phyloP scores from a whole-genome alignment of 2,797 vertebrate genomes.

The Trematomus bernacchii region DNA sequence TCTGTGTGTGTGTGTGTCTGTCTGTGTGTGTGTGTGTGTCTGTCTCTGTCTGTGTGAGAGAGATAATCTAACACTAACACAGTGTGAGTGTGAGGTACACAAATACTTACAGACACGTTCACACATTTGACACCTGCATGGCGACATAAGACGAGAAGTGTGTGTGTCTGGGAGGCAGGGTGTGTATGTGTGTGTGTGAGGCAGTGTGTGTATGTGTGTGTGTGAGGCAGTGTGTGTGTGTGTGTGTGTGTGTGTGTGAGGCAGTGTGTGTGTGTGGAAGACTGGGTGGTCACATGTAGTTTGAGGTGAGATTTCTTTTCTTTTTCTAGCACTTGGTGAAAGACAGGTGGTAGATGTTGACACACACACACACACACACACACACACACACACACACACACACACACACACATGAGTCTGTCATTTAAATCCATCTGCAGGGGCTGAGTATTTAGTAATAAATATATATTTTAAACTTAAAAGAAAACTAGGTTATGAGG shows the following conservation, averaged over 20 bases:
- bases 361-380: neutral
- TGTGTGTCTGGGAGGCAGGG: too few relatives aligned
- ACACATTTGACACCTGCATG: conserved; percentile 21
- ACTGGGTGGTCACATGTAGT: conserved; percentile 22
- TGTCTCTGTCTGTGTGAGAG: too few relatives aligned
- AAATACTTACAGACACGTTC: conserved; percentile 13
- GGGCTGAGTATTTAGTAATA: too few relatives aligned
- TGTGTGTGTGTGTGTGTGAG: too few relatives aligned
- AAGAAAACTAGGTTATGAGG: too few relatives aligned
- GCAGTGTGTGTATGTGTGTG: too few relatives aligned
- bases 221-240: conserved; percentile 19
- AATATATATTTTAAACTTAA: too few relatives aligned
- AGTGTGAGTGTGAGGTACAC: neutral
- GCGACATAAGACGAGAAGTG: neutral
- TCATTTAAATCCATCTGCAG: too few relatives aligned
- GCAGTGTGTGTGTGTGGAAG: conserved; percentile 17
- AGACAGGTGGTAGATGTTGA: conserved; percentile 8
- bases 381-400: neutral
- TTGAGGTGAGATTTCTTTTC: conserved; percentile 19
- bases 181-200: too few relatives aligned
- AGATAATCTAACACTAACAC: neutral
- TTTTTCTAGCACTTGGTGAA: conserved; percentile 15
- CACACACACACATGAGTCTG: neutral
- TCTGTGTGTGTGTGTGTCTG: too few relatives aligned
- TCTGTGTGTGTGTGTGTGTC: too few relatives aligned